A percentile compares a stretch with the other conserved stretches of the same genome.
Conservation (phyloP, 2,797 vertebrate genomes). For the Characodon lateralis region DNA sequence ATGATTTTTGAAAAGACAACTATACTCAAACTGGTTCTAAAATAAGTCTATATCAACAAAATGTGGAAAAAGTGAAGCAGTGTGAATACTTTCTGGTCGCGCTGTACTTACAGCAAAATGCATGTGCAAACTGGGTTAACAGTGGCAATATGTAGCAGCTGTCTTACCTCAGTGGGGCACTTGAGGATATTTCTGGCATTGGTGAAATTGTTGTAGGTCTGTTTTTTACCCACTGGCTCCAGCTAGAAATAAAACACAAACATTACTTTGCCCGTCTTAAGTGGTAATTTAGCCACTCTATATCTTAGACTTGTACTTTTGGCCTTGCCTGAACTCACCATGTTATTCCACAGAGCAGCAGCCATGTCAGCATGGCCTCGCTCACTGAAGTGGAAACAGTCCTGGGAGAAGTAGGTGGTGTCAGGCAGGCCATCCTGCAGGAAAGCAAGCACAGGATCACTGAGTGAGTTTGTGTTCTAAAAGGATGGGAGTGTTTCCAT, state of each 20-base stretch:
- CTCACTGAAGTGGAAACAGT: conserved; percentile 92
- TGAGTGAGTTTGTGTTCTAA: conserved; percentile 5
- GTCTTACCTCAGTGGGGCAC: conserved; percentile 85
- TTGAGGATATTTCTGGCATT: conserved; percentile 82
- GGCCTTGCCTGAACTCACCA: conserved; percentile 79
- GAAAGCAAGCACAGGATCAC: conserved; percentile 28
- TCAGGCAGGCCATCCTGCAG: conserved; percentile 82
- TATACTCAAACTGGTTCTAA: not conserved
- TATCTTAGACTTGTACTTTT: conserved; percentile 14
- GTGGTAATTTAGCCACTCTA: conserved; percentile 7
- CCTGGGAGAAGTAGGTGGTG: conserved; percentile 85
- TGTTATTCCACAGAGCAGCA: conserved; percentile 91
- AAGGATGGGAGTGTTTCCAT: not conserved
- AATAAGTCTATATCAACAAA: not conserved
- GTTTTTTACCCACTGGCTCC: conserved; percentile 89
- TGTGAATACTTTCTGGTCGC: not conserved
- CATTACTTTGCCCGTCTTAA: conserved; percentile 18
- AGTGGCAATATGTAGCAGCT: not conserved
- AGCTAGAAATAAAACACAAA: conserved; percentile 76
- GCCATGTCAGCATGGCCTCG: conserved; percentile 91
- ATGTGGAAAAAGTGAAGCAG: not conserved
- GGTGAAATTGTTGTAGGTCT: conserved; percentile 88
- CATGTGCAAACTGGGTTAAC: conserved; percentile 7
- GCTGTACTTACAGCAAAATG: not conserved
- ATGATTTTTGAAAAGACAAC: not conserved